Conservation (phyloP, 1,140 invertebrate species). For the Trigoniulus corallinus region DNA sequence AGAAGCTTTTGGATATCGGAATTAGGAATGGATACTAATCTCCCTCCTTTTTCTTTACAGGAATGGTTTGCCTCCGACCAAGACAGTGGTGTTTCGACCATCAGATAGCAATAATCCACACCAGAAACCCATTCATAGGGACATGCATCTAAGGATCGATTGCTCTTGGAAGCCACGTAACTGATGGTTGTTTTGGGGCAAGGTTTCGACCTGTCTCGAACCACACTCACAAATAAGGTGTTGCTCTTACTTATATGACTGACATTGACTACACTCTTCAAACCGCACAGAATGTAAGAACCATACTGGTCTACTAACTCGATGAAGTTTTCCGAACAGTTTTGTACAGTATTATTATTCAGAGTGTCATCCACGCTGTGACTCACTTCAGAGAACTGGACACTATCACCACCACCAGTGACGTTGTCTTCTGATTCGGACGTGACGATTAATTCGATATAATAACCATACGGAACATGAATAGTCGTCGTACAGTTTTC, state of each 20-base stretch:
- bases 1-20: conserved; percentile 34
- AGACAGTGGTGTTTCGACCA: conserved; percentile 19
- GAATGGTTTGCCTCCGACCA: conserved; percentile 46
- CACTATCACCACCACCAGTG: not conserved
- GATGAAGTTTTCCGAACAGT: not conserved
- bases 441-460: not conserved
- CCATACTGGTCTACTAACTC: not conserved
- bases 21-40: conserved; percentile 42
- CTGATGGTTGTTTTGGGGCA: not conserved
- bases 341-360: too few relatives aligned
- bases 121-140: not conserved
- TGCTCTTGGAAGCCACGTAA: not conserved
- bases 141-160: too few relatives aligned
- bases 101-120: not conserved
- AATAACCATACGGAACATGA: not conserved
- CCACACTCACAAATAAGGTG: not conserved
- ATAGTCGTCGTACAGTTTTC: not conserved
- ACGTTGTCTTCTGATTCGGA: not conserved
- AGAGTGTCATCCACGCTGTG: not conserved
- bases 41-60: conserved; percentile 40
- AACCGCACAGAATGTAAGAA: not conserved
- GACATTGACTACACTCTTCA: not conserved
- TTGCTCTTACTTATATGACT: not conserved
- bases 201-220: not conserved
- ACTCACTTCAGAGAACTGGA: not conserved